Evolutionary conservation across 2,888 invertebrate genomes (phyloP).

Genomic region (Eilema caniola): DNA sequence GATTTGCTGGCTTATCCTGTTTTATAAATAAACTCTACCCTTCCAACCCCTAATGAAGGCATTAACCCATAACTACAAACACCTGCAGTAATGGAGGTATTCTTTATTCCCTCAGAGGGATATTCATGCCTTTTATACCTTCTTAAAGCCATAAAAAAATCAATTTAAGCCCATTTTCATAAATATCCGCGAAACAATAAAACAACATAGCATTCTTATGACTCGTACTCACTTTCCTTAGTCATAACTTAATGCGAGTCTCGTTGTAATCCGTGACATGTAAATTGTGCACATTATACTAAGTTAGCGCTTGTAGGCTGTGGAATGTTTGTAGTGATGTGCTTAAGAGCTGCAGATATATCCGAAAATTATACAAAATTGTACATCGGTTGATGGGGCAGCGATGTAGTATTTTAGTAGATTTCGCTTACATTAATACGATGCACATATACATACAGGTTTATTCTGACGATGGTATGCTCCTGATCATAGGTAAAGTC

Average conservation of each 20-base stretch:
- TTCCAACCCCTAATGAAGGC: neutral
- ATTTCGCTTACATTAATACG: too few relatives aligned
- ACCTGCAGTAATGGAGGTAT: neutral
- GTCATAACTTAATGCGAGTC: conserved; percentile 24
- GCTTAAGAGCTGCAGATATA: conserved; percentile 15
- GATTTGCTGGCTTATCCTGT: too few relatives aligned
- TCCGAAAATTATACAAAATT: conserved; percentile 5
- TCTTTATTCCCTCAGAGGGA: neutral
- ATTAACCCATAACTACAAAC: neutral
- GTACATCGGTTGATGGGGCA: neutral
- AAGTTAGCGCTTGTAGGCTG: conserved; percentile 24
- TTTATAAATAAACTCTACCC: neutral
- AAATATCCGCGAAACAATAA: conserved; percentile 3
- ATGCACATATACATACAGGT: too few relatives aligned
- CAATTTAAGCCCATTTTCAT: neutral
- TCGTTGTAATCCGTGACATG: conserved; percentile 38
- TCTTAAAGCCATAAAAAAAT: neutral
- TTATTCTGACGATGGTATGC: too few relatives aligned
- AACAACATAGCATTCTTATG: conserved; percentile 10
- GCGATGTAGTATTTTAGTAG: neutral
- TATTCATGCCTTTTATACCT: neutral
- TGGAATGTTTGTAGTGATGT: conserved; percentile 35
- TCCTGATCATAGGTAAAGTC: too few relatives aligned
- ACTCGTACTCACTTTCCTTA: conserved; percentile 16
- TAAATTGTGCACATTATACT: conserved; percentile 47